Percentiles rank a stretch among this genome's conserved stretches.
Conservation (phyloP, 2,888 invertebrate genomes). For the Crossocerus cetratus region DNA sequence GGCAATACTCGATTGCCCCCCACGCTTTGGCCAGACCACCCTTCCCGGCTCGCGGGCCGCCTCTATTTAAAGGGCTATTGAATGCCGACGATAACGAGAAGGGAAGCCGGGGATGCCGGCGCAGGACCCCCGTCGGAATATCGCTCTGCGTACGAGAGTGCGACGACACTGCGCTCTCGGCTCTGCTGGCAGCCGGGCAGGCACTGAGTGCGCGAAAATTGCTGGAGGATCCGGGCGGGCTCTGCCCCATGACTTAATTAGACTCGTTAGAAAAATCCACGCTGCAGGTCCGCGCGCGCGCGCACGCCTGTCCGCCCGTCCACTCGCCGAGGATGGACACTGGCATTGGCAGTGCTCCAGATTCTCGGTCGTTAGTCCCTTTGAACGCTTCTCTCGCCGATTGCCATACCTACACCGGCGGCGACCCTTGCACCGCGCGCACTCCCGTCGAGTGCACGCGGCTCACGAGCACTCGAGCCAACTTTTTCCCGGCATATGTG, state of each 20-base stretch:
- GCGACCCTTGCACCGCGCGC: slow-evolving; percentile 3
- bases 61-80: slow-evolving; percentile 48
- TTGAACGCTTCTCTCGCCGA: slow-evolving; percentile 22
- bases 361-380: slow-evolving; percentile 33
- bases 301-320: not conserved
- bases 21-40: no score
- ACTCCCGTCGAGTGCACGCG: slow-evolving; percentile 5
- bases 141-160: no score
- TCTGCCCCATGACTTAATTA: slow-evolving; percentile 51
- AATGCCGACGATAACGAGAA: slow-evolving; percentile 58
- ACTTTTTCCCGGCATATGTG: no score
- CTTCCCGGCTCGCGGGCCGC: slow-evolving; percentile 6
- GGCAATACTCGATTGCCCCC: slow-evolving; percentile 43
- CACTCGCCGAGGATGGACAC: slow-evolving; percentile 11
- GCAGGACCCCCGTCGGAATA: not conserved
- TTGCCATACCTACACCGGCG: slow-evolving; percentile 2
- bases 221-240: not conserved
- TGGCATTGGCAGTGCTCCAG: slow-evolving; percentile 42
- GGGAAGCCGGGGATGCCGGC: slow-evolving; percentile 16
- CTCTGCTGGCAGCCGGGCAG: not conserved
- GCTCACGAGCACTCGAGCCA: not conserved
- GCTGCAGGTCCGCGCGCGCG: slow-evolving; percentile 5
- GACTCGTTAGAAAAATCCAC: slow-evolving; percentile 51
- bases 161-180: no score
- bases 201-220: not conserved